Conservation (phyloP, 2,888 invertebrate species). For the Acleris holmiana region DNA sequence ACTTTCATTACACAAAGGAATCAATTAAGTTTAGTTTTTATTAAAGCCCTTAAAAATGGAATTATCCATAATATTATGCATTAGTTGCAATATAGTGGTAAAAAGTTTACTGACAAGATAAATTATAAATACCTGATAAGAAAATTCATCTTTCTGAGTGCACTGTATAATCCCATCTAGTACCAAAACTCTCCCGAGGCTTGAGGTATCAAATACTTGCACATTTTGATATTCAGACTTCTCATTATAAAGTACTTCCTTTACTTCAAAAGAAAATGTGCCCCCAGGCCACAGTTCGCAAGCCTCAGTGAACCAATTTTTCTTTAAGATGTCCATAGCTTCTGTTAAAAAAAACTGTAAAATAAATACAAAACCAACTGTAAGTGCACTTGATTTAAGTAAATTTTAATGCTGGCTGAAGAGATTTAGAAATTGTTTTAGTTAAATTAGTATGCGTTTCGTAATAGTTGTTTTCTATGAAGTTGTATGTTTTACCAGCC, state of each 20-base stretch:
- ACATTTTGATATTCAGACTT: slow-evolving; percentile 94
- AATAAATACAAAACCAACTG: neutral
- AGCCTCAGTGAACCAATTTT: slow-evolving; percentile 97
- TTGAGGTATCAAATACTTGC: slow-evolving; percentile 90
- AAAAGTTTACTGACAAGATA: neutral
- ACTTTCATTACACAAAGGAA: no score
- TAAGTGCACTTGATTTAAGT: no score
- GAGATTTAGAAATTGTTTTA: neutral
- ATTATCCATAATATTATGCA: no score
- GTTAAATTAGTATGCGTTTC: neutral
- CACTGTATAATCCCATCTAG: slow-evolving; percentile 99
- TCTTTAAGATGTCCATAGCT: slow-evolving; percentile 88
- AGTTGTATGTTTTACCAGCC: neutral
- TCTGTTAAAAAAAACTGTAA: neutral
- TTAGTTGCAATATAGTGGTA: neutral
- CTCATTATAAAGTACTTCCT: slow-evolving; percentile 90
- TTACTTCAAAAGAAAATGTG: slow-evolving; percentile 93
- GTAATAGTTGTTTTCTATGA: neutral
- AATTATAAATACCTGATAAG: slow-evolving; percentile 89
- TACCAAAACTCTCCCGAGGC: slow-evolving; percentile 93
- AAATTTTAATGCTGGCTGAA: neutral
- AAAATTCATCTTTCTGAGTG: slow-evolving; percentile 97
- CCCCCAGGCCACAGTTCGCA: slow-evolving; percentile 96
- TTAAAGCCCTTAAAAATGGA: no score
- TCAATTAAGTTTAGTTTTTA: no score